These are phyloP conservation scores for Timema podura DNA, from an alignment of 2,888 invertebrate species.

Conservation along the genomic window DNA sequence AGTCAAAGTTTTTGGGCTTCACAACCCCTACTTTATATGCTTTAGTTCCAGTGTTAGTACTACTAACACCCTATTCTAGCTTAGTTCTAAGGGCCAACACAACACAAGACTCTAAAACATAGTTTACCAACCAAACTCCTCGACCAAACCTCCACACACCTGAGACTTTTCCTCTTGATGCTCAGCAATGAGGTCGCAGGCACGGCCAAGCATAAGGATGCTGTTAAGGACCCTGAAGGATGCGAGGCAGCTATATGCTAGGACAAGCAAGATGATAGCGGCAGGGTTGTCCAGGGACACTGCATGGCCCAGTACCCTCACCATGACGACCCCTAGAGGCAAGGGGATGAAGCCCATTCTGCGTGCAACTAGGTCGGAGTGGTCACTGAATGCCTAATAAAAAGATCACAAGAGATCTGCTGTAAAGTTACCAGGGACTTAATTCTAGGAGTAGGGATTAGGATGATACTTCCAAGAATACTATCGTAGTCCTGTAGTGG, in stretches of 20 bases:
- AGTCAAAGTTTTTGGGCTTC: too few relatives aligned
- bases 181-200: slow-evolving; percentile 79
- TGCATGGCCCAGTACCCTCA: slow-evolving; percentile 80
- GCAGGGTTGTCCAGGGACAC: slow-evolving; percentile 69
- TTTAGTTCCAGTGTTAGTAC: too few relatives aligned
- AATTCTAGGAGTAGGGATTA: too few relatives aligned
- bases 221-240: slow-evolving; percentile 78
- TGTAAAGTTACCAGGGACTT: too few relatives aligned
- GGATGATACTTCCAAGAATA: too few relatives aligned
- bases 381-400: slow-evolving; percentile 92
- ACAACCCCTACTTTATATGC: too few relatives aligned
- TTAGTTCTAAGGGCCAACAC: too few relatives aligned
- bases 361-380: slow-evolving; percentile 92
- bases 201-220: slow-evolving; percentile 84
- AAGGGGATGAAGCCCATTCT: slow-evolving; percentile 98
- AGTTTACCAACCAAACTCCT: too few relatives aligned
- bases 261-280: slow-evolving; percentile 63
- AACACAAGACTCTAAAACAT: too few relatives aligned
- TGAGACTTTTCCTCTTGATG: slow-evolving; percentile 46
- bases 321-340: slow-evolving; percentile 89
- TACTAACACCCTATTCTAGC: too few relatives aligned
- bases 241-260: slow-evolving; percentile 73
- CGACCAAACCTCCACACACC: slow-evolving; percentile 4
- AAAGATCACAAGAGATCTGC: too few relatives aligned
- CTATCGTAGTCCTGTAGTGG: too few relatives aligned